Evolutionary conservation across 2,888 invertebrate genomes (phyloP), one percentile per base, ranked within the genome.

Genomic region (Arctia plantaginis): DNA sequence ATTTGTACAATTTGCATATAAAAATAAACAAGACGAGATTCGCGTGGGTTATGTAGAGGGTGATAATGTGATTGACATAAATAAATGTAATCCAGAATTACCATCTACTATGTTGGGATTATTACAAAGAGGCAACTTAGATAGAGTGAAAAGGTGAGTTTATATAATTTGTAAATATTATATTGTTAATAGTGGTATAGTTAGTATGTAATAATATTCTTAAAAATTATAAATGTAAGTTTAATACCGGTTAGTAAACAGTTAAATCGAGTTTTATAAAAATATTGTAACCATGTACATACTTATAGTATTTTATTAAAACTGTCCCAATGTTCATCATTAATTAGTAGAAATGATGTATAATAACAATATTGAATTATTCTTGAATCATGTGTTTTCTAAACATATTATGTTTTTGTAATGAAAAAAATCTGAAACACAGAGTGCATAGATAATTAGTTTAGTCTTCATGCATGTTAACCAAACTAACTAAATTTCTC

Each of bases 11-110:
- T 98, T 97, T 90, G 92, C 94, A 68, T 94, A 91, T 51, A 87
- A 87, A n/a, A 79, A 96, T 82, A 95, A 95, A 66, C 97, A 97
- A 0, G 95, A 95, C 0, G 96, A 96, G 2, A 94, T 96, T 72
- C 96, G 97, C n/a, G 94, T 97, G n/a, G 98, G 98, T 4, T 97
- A 96, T 80, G 94, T 97, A 47, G 95, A 97, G 1, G 95, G 96
- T 23, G 94, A 97, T 71, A 97, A 97, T 39, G 97, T 97, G 12
- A 97, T 97, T 1, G 97, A 97, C 82, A 96, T 98, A 80, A 96
- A 97, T 78, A 97, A 97, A 82, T 93, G 97, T 1, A 94, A 96
- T 44, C 80, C 88, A 0, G 84, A 87, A 13, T 86, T 96, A 12
- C 92, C 96, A 1, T 82, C 82, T 10, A 95, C 95, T 30, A 87